phyloP scores from a whole-genome alignment of 2,113 vertebrate species.

The Oncorhynchus mykiss region DNA sequence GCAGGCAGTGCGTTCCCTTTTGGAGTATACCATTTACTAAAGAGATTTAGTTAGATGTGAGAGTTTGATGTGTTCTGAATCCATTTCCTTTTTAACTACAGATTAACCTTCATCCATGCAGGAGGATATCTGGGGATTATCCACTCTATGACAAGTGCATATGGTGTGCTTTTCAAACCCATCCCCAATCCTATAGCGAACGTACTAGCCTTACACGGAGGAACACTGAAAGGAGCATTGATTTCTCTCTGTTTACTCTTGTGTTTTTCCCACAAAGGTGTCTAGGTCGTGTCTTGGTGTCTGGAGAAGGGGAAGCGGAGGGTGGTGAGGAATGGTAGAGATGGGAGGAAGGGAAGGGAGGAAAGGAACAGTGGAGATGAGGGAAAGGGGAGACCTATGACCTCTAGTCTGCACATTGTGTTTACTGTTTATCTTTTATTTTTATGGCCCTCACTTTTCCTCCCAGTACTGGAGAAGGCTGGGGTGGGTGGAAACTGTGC shows the following conservation, averaged over 20 bases:
- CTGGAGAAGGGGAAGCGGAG: neutral
- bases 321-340: neutral
- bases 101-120: slow-evolving; percentile 72
- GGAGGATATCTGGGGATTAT: slow-evolving; percentile 67
- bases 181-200: slow-evolving; percentile 42
- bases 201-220: neutral
- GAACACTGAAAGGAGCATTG: too few relatives aligned
- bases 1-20: too few relatives aligned
- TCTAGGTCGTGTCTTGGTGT: neutral
- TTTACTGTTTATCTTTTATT: slow-evolving; percentile 32
- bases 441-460: slow-evolving; percentile 5
- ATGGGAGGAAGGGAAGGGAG: neutral
- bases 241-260: neutral
- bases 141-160: slow-evolving; percentile 68
- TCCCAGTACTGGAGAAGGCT: neutral
- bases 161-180: slow-evolving; percentile 61
- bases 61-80: slow-evolving; percentile 53
- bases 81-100: slow-evolving; percentile 64
- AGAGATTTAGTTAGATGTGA: neutral
- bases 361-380: neutral
- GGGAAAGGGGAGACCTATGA: slow-evolving; percentile 35
- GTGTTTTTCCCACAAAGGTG: neutral
- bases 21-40: neutral
- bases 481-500: slow-evolving; percentile 7
- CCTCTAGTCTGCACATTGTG: slow-evolving; percentile 15